phyloP scores from a whole-genome alignment of 2,113 vertebrate species.

The Podarcis muralis region DNA sequence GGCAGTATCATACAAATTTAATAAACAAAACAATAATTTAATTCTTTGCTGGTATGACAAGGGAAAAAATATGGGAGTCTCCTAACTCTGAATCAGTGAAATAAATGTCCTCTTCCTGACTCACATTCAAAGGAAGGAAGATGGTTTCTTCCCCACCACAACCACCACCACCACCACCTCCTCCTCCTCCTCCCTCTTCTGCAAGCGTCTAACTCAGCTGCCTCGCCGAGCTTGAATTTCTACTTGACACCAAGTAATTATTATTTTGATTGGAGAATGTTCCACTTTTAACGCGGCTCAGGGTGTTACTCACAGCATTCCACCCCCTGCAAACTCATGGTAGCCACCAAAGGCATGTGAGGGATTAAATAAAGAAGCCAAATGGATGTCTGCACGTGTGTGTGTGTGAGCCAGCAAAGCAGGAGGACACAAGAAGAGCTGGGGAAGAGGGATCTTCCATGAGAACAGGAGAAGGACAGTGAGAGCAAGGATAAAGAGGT shows the following conservation, averaged over 20 bases:
- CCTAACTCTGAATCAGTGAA: not conserved
- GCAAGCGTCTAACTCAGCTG: not conserved
- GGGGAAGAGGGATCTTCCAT: not conserved
- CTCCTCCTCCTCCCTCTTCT: not conserved
- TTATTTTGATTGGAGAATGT: conserved; percentile 4
- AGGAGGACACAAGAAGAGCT: not conserved
- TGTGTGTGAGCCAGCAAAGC: not conserved
- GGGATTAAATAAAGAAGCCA: conserved; percentile 4
- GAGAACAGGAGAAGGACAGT: not conserved
- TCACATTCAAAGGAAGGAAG: not conserved
- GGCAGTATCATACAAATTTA: too few relatives aligned
- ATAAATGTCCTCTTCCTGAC: not conserved
- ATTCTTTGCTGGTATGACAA: too few relatives aligned
- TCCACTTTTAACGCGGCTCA: not conserved
- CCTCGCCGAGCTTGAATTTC: conserved; percentile 9
- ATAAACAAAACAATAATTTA: too few relatives aligned
- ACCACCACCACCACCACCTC: too few relatives aligned
- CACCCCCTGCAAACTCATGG: not conserved
- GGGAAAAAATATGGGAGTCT: not conserved
- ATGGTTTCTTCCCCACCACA: not conserved
- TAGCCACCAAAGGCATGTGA: not conserved
- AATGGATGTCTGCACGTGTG: not conserved
- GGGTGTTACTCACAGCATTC: not conserved
- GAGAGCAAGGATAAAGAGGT: not conserved
- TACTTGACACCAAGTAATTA: not conserved